Conservation (phyloP, 53 echinoderm and acorn worm genomes). For the Zoroaster sp. region DNA sequence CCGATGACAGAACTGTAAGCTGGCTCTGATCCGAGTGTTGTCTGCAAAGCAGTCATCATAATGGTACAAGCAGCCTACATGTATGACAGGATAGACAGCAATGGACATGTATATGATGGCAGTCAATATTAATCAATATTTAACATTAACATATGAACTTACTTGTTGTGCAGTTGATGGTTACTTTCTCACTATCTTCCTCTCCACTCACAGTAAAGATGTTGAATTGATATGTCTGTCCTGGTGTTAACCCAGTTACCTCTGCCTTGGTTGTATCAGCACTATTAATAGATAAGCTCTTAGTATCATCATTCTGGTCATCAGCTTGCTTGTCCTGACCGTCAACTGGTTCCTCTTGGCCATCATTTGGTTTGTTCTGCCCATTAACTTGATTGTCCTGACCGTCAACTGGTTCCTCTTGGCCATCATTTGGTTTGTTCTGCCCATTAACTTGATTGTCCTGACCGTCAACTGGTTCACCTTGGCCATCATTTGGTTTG, state of each 20-base stretch:
- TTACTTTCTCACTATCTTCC: conserved; percentile 71
- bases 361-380: not conserved
- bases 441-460: not conserved
- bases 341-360: not conserved
- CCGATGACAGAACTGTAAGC: too few relatives aligned
- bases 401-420: not conserved
- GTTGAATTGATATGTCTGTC: conserved; percentile 73
- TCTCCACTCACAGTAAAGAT: conserved; percentile 70
- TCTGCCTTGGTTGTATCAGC: conserved; percentile 72
- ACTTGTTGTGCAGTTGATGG: conserved; percentile 73
- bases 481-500: not conserved
- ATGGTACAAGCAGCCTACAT: too few relatives aligned
- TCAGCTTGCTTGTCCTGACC: not conserved
- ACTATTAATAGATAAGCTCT: conserved; percentile 7
- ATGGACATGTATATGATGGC: not conserved
- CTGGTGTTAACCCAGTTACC: conserved; percentile 67
- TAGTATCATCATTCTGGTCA: not conserved
- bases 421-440: not conserved
- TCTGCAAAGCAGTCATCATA: too few relatives aligned
- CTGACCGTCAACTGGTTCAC: not conserved
- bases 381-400: not conserved
- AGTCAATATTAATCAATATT: not conserved
- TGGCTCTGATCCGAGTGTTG: not conserved
- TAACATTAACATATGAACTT: conserved; percentile 10
- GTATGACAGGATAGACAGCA: too few relatives aligned